phyloP scores from a whole-genome alignment of 2,888 invertebrate genomes.

The Netelia inedita region DNA sequence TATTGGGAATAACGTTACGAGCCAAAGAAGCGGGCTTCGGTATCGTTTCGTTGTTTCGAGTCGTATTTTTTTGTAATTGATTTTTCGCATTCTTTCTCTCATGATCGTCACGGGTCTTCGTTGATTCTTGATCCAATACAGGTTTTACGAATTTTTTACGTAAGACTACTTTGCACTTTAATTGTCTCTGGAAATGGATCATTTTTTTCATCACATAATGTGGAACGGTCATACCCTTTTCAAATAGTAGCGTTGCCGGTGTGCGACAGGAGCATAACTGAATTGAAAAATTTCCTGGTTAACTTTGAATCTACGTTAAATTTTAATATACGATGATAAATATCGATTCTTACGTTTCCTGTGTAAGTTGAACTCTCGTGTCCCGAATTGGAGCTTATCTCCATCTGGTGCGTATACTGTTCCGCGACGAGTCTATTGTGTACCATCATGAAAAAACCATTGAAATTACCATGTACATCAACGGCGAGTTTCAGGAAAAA shows the following conservation, averaged over 20 bases:
- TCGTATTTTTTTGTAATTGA: neutral
- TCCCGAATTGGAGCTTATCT: conserved; percentile 60
- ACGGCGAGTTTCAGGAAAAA: conserved; percentile 76
- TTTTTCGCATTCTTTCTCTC: conserved; percentile 25
- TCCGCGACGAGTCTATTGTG: conserved; percentile 69
- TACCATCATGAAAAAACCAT: conserved; percentile 72
- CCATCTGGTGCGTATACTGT: conserved; percentile 71
- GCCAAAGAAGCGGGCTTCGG: conserved; percentile 1
- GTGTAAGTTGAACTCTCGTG: conserved; percentile 13
- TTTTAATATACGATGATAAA: too few species aligned
- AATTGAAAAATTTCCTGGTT: conserved; percentile 7
- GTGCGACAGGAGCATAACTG: conserved; percentile 65
- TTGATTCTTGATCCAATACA: neutral
- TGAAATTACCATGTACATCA: conserved; percentile 69
- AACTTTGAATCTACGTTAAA: neutral
- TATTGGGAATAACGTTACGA: neutral
- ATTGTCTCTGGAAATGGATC: conserved; percentile 4
- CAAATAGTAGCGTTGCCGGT: neutral
- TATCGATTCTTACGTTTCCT: conserved; percentile 35
- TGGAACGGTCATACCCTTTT: conserved; percentile 22
- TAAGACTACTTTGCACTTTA: conserved; percentile 45
- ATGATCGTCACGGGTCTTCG: neutral
- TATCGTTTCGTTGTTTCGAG: neutral
- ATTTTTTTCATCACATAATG: conserved; percentile 25
- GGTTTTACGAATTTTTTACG: conserved; percentile 29